phyloP scores from a whole-genome alignment of 2,888 invertebrate genomes.

The Leptinotarsa juncta region DNA sequence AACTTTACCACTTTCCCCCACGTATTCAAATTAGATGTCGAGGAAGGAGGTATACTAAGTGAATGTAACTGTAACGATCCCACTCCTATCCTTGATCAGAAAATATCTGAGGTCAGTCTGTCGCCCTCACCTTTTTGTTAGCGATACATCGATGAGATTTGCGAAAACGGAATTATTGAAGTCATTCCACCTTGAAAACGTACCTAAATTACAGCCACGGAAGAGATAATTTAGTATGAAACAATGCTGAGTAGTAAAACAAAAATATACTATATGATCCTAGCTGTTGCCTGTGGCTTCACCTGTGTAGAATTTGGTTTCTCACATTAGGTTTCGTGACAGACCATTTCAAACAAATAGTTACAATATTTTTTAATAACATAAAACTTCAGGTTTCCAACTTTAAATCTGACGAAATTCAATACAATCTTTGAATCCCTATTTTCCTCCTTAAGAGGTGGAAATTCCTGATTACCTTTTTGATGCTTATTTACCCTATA shows the following conservation, averaged over 20 bases:
- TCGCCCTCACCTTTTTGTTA: constrained; percentile 55
- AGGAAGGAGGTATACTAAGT: constrained; percentile 42
- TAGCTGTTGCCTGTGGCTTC: no score
- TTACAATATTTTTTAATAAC: no score
- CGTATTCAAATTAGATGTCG: constrained; percentile 2
- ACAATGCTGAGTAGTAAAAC: not conserved
- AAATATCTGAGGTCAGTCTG: constrained; percentile 72
- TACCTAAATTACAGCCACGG: not conserved
- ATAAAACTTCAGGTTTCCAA: no score
- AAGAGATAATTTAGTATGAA: not conserved
- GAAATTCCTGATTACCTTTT: no score
- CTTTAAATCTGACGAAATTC: no score
- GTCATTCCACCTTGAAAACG: constrained; percentile 11
- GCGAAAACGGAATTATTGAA: constrained; percentile 11
- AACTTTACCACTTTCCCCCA: not conserved
- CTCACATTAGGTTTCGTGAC: no score
- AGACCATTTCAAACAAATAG: no score
- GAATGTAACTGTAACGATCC: constrained; percentile 57
- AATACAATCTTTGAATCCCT: no score
- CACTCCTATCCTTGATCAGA: constrained; percentile 52
- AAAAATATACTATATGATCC: no score
- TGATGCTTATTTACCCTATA: no score
- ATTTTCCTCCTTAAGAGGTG: no score
- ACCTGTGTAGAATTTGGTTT: no score
- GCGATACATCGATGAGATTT: constrained; percentile 5